Base-by-base conservation (phyloP, 1,140 invertebrate genomes). In the Megalonaias nervosa region DNA sequence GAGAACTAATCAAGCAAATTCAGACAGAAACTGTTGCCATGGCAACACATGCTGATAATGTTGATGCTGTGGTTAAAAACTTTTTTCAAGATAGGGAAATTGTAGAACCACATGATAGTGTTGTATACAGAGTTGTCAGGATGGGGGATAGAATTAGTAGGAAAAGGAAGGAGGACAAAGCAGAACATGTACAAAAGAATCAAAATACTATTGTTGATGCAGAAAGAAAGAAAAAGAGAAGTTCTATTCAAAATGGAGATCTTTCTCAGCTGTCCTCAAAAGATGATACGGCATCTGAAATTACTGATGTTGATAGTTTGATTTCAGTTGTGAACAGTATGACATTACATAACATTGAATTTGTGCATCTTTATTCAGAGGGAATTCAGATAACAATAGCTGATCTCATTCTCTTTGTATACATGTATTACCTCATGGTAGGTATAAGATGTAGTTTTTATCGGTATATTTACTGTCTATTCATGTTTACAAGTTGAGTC, bases 301-400 rank as follows among this genome's bases (percentile, higher is more conserved):
- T 67, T 21, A 58, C 19, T 31, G 62, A 38, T 71, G 56, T 80
- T 55, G 75, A 71, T 23, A 78, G 82, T 31, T 74, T 88, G 48
- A 71, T 65, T 26, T 57, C 72, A 17, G 76, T 69, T 65, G 60
- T 84, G 55, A 72, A 78, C 26, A 84, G 48, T 19, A 64, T 88
- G 68, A 85, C 81, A 9, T 68, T 82, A 58, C 38, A 81, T 57
- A 84, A 88, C 70, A 69, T 89, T 17, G 64, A 86, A 31, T 83
- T 90, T 72, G 80, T 87, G 21, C 96, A 97, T 89, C 91, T 92
- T 56, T 98, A 94, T 92, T 95, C 95, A 13, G 96, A 98, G 92
- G 96, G 96, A 4, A 93, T 94, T 4, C 93, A 93, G 79, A 92
- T 98, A 79, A 96, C 96, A 12, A 89, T 98, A 75, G 94, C 97